Percentiles rank a stretch among this genome's conserved stretches.
Evolutionary conservation across 2,113 vertebrate genomes (phyloP).

Genomic region (Lasiurus cinereus): DNA sequence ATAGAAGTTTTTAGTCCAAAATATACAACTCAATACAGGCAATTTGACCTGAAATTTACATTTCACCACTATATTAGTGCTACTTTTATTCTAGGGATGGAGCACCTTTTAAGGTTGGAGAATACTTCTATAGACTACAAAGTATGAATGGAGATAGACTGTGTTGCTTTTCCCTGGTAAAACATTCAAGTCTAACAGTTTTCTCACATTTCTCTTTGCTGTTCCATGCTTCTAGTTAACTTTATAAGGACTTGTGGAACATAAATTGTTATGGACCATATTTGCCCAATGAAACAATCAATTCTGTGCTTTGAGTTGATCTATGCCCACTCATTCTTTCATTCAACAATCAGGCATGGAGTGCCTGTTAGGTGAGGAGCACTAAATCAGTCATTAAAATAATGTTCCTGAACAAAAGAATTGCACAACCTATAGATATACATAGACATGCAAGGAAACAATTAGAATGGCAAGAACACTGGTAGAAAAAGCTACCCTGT

Average conservation of each 20-base stretch:
- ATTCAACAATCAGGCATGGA: background rate
- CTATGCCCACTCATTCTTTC: background rate
- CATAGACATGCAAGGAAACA: background rate
- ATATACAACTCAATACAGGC: background rate
- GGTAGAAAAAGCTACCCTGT: background rate
- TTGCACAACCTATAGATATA: background rate
- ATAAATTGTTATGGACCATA: background rate
- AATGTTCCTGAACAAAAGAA: background rate
- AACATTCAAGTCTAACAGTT: background rate
- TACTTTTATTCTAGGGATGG: background rate
- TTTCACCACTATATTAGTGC: background rate
- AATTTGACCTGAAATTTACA: background rate
- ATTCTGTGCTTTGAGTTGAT: slow-evolving; percentile 30
- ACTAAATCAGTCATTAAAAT: background rate
- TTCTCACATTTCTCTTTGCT: background rate
- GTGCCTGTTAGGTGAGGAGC: background rate
- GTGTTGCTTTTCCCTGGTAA: background rate
- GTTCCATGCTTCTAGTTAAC: background rate
- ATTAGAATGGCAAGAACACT: background rate
- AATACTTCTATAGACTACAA: background rate
- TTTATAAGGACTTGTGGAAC: background rate
- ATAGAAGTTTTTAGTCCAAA: background rate
- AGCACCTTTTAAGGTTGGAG: background rate
- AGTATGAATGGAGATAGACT: background rate
- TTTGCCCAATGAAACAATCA: background rate